A percentile compares a stretch with the other conserved stretches of the same genome.
These are phyloP conservation scores for Cyclopterus lumpus DNA, from an alignment of 2,797 vertebrate species.

Conservation along the genomic window DNA sequence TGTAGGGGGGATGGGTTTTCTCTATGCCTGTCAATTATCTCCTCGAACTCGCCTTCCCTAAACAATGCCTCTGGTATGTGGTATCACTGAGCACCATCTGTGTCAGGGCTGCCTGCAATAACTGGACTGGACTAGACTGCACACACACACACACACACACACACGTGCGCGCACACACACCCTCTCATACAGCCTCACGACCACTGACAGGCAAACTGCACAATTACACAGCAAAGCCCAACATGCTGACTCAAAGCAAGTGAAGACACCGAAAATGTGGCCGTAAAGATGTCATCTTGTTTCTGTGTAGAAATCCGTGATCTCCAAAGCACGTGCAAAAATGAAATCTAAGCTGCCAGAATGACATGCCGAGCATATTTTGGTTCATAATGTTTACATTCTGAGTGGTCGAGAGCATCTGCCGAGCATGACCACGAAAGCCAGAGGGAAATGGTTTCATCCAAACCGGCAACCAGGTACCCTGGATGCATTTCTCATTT, in stretches of 20 bases:
- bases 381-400: conserved; percentile 48
- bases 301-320: neutral
- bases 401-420: conserved; percentile 11
- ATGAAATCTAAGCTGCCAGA: neutral
- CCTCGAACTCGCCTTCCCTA: conserved; percentile 82
- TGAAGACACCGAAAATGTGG: neutral
- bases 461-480: neutral
- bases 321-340: neutral
- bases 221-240: conserved; percentile 65
- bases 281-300: no score
- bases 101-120: conserved; percentile 86
- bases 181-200: conserved; percentile 31
- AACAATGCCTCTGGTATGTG: conserved; percentile 91
- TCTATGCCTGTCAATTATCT: conserved; percentile 88
- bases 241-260: conserved; percentile 70
- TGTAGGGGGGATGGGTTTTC: conserved; percentile 63
- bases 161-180: conserved; percentile 27
- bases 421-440: conserved; percentile 15
- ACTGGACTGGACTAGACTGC: conserved; percentile 85
- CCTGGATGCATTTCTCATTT: conserved; percentile 4
- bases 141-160: conserved; percentile 29
- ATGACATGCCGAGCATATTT: conserved; percentile 43
- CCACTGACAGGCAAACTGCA: conserved; percentile 49
- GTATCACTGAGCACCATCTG: conserved; percentile 87
- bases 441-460: conserved; percentile 5